These are phyloP conservation scores for Pachycephala philippinensis DNA, from an alignment of 2,113 vertebrate genomes.

Conservation along the genomic window DNA sequence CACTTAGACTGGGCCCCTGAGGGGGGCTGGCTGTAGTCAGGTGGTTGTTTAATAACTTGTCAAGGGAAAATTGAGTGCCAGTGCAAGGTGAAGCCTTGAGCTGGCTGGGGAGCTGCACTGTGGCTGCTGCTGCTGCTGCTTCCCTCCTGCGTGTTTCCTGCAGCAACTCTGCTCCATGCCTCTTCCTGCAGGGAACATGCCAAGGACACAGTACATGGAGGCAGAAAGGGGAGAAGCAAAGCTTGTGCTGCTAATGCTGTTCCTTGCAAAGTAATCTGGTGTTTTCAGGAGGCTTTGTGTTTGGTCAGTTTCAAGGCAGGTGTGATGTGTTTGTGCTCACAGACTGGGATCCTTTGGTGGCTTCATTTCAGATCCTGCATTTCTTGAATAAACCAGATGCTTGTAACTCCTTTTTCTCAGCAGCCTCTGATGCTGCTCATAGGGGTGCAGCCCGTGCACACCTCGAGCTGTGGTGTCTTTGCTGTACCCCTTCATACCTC, in stretches of 20 bases:
- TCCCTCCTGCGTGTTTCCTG: background rate
- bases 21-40: background rate
- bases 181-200: rapidly evolving
- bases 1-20: background rate
- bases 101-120: background rate
- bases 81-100: background rate
- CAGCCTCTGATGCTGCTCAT: background rate
- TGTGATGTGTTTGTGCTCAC: background rate
- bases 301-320: background rate
- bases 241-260: background rate
- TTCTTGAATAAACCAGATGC: background rate
- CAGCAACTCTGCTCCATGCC: background rate
- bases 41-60: background rate
- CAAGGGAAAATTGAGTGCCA: rapidly evolving
- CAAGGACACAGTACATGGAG: background rate
- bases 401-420: background rate
- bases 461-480: background rate
- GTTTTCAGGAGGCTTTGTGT: background rate
- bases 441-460: background rate
- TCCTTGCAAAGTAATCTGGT: background rate
- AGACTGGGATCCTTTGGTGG: background rate
- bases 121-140: background rate
- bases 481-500: background rate
- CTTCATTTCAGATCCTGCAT: background rate
- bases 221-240: background rate